Evolutionary conservation across 2,113 vertebrate genomes (phyloP).

Genomic region (Trematomus loennbergii): DNA sequence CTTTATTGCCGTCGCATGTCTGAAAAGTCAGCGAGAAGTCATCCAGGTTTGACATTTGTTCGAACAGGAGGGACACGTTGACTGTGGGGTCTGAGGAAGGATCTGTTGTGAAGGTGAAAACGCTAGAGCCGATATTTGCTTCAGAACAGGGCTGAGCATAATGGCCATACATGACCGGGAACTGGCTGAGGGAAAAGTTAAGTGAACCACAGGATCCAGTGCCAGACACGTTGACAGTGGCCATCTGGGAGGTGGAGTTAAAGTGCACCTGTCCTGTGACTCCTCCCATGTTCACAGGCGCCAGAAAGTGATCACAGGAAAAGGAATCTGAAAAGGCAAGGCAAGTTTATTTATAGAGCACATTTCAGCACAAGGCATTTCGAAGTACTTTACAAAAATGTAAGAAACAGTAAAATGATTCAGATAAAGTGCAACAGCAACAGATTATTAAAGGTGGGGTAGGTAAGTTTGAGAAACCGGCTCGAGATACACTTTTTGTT

Average conservation of each 20-base stretch:
- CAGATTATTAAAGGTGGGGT: too few relatives aligned
- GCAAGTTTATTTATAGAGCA: too few relatives aligned
- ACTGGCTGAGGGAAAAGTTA: constrained; percentile 77
- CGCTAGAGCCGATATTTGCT: constrained; percentile 67
- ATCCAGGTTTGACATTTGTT: constrained; percentile 62
- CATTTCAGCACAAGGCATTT: too few relatives aligned
- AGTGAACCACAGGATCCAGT: constrained; percentile 61
- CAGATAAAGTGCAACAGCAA: too few relatives aligned
- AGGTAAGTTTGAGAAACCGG: too few relatives aligned
- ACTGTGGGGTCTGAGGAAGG: not conserved
- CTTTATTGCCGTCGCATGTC: constrained; percentile 71
- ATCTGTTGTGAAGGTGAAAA: constrained; percentile 67
- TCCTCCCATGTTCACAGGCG: constrained; percentile 83
- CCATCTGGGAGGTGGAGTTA: constrained; percentile 60
- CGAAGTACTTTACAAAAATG: too few relatives aligned
- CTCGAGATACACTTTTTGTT: too few relatives aligned
- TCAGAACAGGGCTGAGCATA: constrained; percentile 77
- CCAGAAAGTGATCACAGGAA: constrained; percentile 68
- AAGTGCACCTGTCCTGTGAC: constrained; percentile 79
- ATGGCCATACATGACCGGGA: constrained; percentile 84
- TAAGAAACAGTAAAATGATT: too few relatives aligned
- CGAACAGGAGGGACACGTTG: constrained; percentile 62
- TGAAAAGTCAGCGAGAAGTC: constrained; percentile 79
- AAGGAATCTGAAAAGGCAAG: constrained; percentile 67
- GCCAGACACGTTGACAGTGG: constrained; percentile 72